A percentile compares a stretch with the other conserved stretches of the same genome.
phyloP scores from a whole-genome alignment of 2,888 invertebrate genomes.

The Trypoxylon attenuatum region DNA sequence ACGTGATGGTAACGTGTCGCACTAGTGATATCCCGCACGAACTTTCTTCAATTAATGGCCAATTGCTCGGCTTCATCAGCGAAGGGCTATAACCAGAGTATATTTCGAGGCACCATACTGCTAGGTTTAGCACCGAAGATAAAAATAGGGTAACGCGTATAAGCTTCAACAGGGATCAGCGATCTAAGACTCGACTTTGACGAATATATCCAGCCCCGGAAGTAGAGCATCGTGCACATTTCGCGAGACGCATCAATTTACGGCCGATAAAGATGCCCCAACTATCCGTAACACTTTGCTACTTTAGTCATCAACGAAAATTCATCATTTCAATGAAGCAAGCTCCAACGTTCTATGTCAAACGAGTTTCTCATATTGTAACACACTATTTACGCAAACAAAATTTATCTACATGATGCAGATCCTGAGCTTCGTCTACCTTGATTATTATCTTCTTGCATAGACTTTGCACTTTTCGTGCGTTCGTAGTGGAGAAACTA shows the following conservation, averaged over 20 bases:
- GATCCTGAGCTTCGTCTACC: no score
- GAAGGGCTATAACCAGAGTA: slow-evolving; percentile 6
- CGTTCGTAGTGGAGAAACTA: no score
- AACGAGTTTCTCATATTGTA: no score
- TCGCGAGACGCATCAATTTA: slow-evolving; percentile 2
- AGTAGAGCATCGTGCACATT: background rate
- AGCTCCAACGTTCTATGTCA: no score
- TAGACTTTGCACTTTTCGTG: no score
- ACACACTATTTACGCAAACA: no score
- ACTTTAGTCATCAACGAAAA: background rate
- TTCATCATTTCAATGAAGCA: no score
- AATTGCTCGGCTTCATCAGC: slow-evolving; percentile 33
- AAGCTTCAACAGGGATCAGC: slow-evolving; percentile 19
- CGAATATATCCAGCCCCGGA: slow-evolving; percentile 3
- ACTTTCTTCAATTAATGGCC: slow-evolving; percentile 38
- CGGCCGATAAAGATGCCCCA: slow-evolving; percentile 2
- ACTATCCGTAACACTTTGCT: background rate
- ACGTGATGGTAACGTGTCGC: slow-evolving; percentile 29
- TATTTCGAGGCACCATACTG: slow-evolving; percentile 27
- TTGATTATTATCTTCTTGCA: no score
- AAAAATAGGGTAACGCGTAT: slow-evolving; percentile 28
- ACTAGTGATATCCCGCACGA: slow-evolving; percentile 17
- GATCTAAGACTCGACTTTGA: slow-evolving; percentile 9
- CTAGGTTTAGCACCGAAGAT: slow-evolving; percentile 11
- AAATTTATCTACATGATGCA: no score